Conservation (phyloP, 2,113 vertebrate genomes). For the Halcyon malimbica region DNA sequence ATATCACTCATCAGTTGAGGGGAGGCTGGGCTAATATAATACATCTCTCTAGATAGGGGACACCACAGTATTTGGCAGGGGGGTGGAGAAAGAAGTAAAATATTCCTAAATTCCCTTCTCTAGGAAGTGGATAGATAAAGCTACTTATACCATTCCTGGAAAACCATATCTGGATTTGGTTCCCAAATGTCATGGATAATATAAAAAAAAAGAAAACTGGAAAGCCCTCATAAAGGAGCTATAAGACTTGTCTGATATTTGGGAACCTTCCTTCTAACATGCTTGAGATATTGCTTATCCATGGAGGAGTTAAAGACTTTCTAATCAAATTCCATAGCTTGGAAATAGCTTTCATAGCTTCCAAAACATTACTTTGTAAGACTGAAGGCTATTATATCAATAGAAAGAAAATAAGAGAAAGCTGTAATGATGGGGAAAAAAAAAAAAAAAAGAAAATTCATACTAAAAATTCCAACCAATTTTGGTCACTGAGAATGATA, state of each 20-base stretch:
- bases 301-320: neutral
- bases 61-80: neutral
- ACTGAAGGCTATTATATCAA: neutral
- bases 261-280: neutral
- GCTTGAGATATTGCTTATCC: neutral
- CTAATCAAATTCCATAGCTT: neutral
- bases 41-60: neutral
- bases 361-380: neutral
- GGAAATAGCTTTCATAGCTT: too few relatives aligned
- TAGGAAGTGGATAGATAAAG: neutral
- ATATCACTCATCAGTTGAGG: fast-evolving
- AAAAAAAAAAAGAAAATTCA: neutral
- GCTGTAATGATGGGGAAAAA: neutral
- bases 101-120: neutral
- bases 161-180: neutral
- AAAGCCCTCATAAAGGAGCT: neutral
- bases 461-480: neutral
- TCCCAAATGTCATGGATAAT: neutral
- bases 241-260: neutral
- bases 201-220: neutral
- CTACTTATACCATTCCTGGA: neutral
- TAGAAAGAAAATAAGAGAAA: neutral
- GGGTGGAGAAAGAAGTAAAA: too few relatives aligned
- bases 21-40: neutral
- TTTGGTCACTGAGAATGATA: neutral